These are phyloP conservation scores for Phrynosoma platyrhinos DNA, from an alignment of 2,113 vertebrate genomes.

Conservation along the genomic window DNA sequence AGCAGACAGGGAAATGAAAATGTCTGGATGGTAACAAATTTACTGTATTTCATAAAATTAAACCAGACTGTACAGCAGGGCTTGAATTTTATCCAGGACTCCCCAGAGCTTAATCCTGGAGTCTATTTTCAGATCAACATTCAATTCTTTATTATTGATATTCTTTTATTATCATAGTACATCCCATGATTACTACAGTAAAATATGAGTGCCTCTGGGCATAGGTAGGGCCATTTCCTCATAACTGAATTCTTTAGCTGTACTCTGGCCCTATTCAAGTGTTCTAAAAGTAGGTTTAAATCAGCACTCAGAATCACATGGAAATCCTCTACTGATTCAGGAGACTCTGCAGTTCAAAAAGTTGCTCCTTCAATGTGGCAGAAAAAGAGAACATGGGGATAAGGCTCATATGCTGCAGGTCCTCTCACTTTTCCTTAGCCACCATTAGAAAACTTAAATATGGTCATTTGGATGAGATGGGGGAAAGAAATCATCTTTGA, in stretches of 20 bases:
- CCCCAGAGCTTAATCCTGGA: not conserved
- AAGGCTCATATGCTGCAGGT: too few species aligned
- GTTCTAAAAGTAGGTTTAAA: too few species aligned
- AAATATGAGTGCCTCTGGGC: not conserved
- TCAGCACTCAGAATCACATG: too few species aligned
- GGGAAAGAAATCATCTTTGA: not conserved
- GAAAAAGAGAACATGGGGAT: too few species aligned
- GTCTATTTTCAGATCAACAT: not conserved
- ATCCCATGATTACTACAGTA: not conserved
- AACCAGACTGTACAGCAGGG: not conserved
- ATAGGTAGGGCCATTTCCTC: not conserved
- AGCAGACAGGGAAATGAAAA: not conserved
- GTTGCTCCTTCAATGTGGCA: too few species aligned
- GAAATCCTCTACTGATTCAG: too few species aligned
- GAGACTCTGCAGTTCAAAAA: too few species aligned
- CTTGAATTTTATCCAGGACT: not conserved
- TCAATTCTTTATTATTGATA: not conserved
- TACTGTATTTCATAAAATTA: not conserved
- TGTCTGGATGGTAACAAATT: not conserved
- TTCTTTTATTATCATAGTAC: not conserved
- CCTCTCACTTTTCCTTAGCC: too few species aligned
- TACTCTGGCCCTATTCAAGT: not conserved
- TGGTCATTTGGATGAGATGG: not conserved
- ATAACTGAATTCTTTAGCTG: not conserved
- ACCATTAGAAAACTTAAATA: too few species aligned